A percentile compares a stretch with the other conserved stretches of the same genome.
Evolutionary conservation across 2,113 vertebrate genomes (phyloP).

Genomic region (Sakesphorus luctuosus): DNA sequence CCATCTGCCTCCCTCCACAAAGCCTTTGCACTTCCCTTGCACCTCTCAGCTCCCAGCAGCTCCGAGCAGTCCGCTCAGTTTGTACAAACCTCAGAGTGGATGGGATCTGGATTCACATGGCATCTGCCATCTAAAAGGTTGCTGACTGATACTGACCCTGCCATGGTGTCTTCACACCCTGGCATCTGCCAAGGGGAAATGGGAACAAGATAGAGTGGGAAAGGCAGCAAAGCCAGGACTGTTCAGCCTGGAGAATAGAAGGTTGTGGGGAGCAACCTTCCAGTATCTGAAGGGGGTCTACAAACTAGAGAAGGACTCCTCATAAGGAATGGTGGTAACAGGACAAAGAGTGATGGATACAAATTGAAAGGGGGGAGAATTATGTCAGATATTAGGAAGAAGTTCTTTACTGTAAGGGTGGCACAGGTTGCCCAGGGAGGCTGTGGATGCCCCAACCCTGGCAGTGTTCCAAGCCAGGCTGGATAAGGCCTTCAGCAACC

Average conservation of each 20-base stretch:
- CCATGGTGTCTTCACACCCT: background rate
- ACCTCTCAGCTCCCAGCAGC: background rate
- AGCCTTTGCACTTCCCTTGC: background rate
- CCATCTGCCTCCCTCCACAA: conserved; percentile 12
- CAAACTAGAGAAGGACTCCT: background rate
- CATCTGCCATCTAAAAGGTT: background rate
- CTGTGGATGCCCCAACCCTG: background rate
- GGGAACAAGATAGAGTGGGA: background rate
- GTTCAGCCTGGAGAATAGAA: background rate
- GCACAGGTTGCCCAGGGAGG: background rate
- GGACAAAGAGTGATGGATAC: background rate
- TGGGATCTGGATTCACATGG: background rate
- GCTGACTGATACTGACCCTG: conserved; percentile 1
- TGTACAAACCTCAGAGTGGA: background rate
- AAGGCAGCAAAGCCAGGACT: background rate
- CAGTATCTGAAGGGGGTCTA: background rate
- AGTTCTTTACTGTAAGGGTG: background rate
- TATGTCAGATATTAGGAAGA: background rate
- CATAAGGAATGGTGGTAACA: background rate
- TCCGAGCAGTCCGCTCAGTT: background rate
- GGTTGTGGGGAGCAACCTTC: background rate
- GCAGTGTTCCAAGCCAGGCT: background rate
- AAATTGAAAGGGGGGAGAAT: background rate
- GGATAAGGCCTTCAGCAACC: background rate
- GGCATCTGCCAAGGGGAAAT: background rate